phyloP scores from a whole-genome alignment of 2,113 vertebrate species.

The Percina caprodes region DNA sequence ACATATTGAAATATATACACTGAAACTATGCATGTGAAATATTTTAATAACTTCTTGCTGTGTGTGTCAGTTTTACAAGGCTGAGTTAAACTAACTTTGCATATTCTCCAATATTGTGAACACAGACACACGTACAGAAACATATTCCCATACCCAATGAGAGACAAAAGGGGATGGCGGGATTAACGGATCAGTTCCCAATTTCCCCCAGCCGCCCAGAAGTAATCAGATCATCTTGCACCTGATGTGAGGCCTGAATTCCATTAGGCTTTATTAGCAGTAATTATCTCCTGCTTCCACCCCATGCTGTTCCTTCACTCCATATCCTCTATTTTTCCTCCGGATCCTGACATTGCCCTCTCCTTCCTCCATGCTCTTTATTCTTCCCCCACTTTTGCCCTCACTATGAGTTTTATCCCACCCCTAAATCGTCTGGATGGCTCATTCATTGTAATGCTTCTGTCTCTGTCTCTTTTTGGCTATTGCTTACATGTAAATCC shows the following conservation, averaged over 20 bases:
- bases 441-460: constrained; percentile 42
- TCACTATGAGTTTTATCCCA: constrained; percentile 15
- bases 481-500: constrained; percentile 12
- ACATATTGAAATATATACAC: constrained; percentile 36
- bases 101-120: constrained; percentile 45
- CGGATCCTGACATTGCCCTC: constrained; percentile 56
- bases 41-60: constrained; percentile 57
- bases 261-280: constrained; percentile 86
- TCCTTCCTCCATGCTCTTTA: constrained; percentile 27
- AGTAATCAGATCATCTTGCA: constrained; percentile 85
- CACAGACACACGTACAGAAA: constrained; percentile 24
- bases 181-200: constrained; percentile 87
- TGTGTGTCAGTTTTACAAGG: constrained; percentile 37
- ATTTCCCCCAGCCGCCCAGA: constrained; percentile 77
- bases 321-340: constrained; percentile 58
- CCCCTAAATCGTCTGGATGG: constrained; percentile 4
- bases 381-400: constrained; percentile 13
- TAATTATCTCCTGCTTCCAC: constrained; percentile 83
- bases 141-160: constrained; percentile 47
- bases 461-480: constrained; percentile 23
- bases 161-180: constrained; percentile 68
- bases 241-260: constrained; percentile 85
- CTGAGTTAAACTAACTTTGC: constrained; percentile 65
- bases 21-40: constrained; percentile 61
- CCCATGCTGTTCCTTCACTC: constrained; percentile 67